phyloP scores from a whole-genome alignment of 2,888 invertebrate genomes.

The Mellilla xanthometata region DNA sequence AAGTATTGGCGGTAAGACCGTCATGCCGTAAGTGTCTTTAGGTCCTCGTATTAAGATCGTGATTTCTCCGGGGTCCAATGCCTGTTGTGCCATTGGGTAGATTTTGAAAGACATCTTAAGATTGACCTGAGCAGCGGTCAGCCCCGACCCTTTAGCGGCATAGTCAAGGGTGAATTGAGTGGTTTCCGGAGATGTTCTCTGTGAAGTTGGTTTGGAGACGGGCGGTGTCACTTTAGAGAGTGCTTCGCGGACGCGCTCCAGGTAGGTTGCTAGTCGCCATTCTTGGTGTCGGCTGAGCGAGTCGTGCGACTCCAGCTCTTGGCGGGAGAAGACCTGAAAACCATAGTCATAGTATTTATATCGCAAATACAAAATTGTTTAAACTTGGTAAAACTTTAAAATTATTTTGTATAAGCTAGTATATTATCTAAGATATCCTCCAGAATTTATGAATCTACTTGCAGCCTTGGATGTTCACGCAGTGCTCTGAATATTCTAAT shows the following conservation, averaged over 20 bases:
- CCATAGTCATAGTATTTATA: not conserved
- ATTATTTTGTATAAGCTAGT: too few species aligned
- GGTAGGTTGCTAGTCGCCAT: constrained; percentile 79
- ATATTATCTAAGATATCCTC: too few species aligned
- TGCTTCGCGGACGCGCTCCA: constrained; percentile 73
- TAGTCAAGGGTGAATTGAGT: constrained; percentile 75
- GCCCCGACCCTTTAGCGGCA: constrained; percentile 83
- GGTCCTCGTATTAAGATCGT: constrained; percentile 76
- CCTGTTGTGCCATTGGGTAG: constrained; percentile 79
- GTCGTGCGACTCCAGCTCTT: constrained; percentile 76
- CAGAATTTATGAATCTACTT: too few species aligned
- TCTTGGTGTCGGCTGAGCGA: constrained; percentile 78
- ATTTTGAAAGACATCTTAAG: constrained; percentile 82
- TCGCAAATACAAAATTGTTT: too few species aligned
- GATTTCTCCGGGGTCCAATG: constrained; percentile 71
- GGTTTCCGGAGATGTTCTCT: constrained; percentile 60
- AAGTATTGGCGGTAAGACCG: constrained; percentile 65
- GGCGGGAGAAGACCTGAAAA: constrained; percentile 82
- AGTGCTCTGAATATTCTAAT: too few species aligned
- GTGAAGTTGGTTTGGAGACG: constrained; percentile 59
- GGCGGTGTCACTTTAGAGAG: constrained; percentile 67
- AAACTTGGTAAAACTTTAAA: too few species aligned
- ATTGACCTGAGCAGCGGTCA: constrained; percentile 81
- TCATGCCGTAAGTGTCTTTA: constrained; percentile 69
- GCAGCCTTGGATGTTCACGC: too few species aligned